Base-by-base conservation (phyloP, 2,888 invertebrate genomes). In the Aporophyla nigra region DNA sequence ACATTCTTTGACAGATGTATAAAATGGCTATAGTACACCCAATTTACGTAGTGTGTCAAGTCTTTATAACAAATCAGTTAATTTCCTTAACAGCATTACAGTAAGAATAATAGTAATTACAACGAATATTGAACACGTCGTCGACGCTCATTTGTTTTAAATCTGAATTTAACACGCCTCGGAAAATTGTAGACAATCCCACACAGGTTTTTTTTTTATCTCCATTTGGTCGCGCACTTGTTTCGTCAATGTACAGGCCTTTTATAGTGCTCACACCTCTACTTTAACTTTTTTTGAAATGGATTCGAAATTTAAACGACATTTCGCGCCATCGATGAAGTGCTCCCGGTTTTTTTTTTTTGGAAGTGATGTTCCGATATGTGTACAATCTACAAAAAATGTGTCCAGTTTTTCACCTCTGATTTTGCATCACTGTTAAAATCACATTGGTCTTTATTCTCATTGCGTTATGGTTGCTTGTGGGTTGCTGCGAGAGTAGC, bases 221-320 rank as follows among this genome's bases (percentile, higher is more conserved):
- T 24, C 49, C 24, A 1, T 68, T 40, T 66, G 1, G 2, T 9
- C n/a, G 6, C 58, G 19, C 16, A 24, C 24, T 40, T 10, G 6
- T 49, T 49, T 49, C 33, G 14, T 16, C 33, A 59, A 6, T 24
- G n/a, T 40, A 21, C 33, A 24, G 33, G 58, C 24, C 21, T 49
- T 59, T 16, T 7, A 43, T 51, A 27, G 24, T n/a, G 21, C 59
- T 14, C 59, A 58, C 27, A 40, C 46, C 14, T 58, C 40, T 59
- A 14, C n/a, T 51, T 71, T 74, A 71, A 24, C 24, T 43, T 71
- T 69, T 49, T 74, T 43, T 14, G n/a, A n/a, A 1, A 27, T 5
- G 43, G 21, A 61, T 74, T 70, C 33, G 1, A 16, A 33, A 51
- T 66, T 53, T 27, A 53, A 51, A 69, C 73, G 33, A 21, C 16